Evolutionary conservation across 2,888 invertebrate species (phyloP), one percentile per base, ranked within the genome.

Genomic region (Agrilus cyanescens): DNA sequence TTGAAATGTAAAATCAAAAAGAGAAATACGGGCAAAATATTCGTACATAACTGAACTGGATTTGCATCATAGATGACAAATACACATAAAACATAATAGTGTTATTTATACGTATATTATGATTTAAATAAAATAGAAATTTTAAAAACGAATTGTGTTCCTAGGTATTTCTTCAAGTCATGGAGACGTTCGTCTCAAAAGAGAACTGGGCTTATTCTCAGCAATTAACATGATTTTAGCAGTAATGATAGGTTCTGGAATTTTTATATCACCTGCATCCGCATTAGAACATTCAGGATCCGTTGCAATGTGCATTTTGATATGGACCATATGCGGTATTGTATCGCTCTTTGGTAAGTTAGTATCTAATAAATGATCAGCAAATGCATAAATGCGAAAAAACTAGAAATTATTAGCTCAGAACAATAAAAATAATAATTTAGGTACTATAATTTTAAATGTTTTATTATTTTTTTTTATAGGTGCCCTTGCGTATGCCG

Each of bases 191-290:
- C 75, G 76, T 52, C 73, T 87, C 49, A 80, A 81, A 62, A 69
- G 85, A 51, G 81, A 83, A 61, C 68, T 89, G 38, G 88, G 88
- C 1, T 71, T 89, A 2, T 76, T 85, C 58, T 85, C 87, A 38
- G 89, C 88, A 5, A 75, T 85, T 25, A 85, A 83, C 58, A 73
- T 88, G 51, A 88, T 90, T 50, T 74, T 88, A 10, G 85, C 88
- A 40, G 87, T 88, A 4, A 89, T 89, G 88, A 89, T 90, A 50
- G 90, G 89, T 34, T 88, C 88, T 7, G 90, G 90, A 40, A 87
- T 90, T 47, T 91, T 91, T 59, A 79, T 90, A 5, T 85, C 88
- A 1, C 86, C 90, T 2, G 76, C 82, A 4, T 80, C 81, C 5
- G 88, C 89, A 0, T 67, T 88, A 29, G 67, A 74, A 52, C 73